Conservation (phyloP, 2,797 vertebrate genomes). For the Thunnus albacares region DNA sequence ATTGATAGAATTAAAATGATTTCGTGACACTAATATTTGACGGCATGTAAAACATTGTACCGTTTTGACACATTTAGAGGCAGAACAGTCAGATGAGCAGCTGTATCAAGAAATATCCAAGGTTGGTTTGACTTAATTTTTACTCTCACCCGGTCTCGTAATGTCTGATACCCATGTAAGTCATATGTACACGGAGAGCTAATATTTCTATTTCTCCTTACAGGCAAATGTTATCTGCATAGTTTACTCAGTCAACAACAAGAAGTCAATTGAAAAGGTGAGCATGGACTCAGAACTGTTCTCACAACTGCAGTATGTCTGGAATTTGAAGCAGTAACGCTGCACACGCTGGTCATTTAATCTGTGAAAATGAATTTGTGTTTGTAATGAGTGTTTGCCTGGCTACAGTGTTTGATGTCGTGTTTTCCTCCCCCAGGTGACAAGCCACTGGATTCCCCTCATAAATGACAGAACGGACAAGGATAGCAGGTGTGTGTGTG, state of each 20-base stretch:
- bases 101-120: conserved; percentile 97
- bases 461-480: conserved; percentile 98
- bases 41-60: not conserved
- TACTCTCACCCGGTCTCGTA: not conserved
- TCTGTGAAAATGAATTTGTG: not conserved
- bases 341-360: not conserved
- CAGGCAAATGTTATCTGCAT: conserved; percentile 90
- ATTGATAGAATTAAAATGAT: not conserved
- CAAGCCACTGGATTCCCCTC: conserved; percentile 98
- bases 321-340: not conserved
- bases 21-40: not conserved
- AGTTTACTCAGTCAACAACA: conserved; percentile 89
- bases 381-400: not conserved
- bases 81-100: conserved; percentile 96
- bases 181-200: not conserved
- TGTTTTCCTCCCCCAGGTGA: conserved; percentile 87
- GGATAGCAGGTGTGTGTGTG: conserved; percentile 92
- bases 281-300: conserved; percentile 4
- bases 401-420: conserved; percentile 33
- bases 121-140: conserved; percentile 79
- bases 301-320: not conserved
- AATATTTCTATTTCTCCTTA: conserved; percentile 25
- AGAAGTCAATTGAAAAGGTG: conserved; percentile 90
- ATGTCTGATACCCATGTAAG: not conserved
- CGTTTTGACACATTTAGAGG: conserved; percentile 83